These are phyloP conservation scores for Neodontobutis hainanensis DNA, from an alignment of 2,113 vertebrate genomes.

Conservation along the genomic window DNA sequence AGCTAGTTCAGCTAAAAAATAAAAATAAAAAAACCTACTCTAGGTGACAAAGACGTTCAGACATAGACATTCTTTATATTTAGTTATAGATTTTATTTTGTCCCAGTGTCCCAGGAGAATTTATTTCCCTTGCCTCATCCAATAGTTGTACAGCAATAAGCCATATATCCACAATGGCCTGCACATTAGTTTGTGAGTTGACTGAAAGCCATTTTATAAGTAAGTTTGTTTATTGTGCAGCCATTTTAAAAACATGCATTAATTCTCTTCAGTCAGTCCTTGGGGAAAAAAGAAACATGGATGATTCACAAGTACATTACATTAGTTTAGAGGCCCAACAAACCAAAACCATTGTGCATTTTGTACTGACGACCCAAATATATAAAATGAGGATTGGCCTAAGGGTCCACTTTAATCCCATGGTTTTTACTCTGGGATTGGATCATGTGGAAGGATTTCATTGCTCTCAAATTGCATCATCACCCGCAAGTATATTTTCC, in stretches of 20 bases:
- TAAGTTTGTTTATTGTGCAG: neutral
- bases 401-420: slow-evolving; percentile 59
- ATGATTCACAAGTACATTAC: slow-evolving; percentile 22
- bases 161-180: neutral
- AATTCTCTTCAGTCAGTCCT: neutral
- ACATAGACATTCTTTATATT: no score
- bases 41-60: no score
- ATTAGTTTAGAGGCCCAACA: slow-evolving; percentile 32
- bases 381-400: slow-evolving; percentile 42
- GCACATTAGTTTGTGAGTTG: no score
- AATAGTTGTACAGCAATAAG: slow-evolving; percentile 33
- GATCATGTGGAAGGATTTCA: slow-evolving; percentile 63
- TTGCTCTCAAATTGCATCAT: slow-evolving; percentile 73
- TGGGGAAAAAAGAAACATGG: slow-evolving; percentile 6
- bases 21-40: no score
- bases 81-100: no score
- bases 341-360: slow-evolving; percentile 23
- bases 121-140: slow-evolving; percentile 28
- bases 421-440: slow-evolving; percentile 39
- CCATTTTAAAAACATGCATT: no score
- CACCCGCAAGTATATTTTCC: slow-evolving; percentile 43
- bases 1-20: no score
- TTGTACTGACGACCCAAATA: slow-evolving; percentile 44
- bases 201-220: no score
- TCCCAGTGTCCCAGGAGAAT: slow-evolving; percentile 30